Percentiles rank a stretch among this genome's conserved stretches.
phyloP scores from a whole-genome alignment of 2,888 invertebrate genomes.

The Pyrgus malvae region DNA sequence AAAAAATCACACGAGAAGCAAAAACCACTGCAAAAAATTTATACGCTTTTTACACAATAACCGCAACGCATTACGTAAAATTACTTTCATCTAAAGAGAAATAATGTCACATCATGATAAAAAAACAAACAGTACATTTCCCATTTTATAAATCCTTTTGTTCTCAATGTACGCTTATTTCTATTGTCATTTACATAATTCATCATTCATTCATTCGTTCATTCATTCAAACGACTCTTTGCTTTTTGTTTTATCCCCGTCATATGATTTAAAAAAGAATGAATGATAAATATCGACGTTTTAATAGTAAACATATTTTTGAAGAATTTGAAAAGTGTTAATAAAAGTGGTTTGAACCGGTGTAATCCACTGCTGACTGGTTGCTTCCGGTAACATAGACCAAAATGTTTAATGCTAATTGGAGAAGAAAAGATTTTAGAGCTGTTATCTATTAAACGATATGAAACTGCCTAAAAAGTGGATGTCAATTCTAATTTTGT shows the following conservation, averaged over 20 bases:
- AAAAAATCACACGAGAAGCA: not conserved
- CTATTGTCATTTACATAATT: constrained; percentile 17
- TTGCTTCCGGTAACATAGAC: too few species aligned
- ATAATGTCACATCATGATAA: constrained; percentile 11
- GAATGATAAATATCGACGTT: not conserved
- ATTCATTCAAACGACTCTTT: not conserved
- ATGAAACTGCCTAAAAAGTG: too few species aligned
- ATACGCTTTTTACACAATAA: constrained; percentile 2
- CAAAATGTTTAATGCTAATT: too few species aligned
- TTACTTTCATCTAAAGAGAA: constrained; percentile 7
- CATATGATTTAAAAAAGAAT: constrained; percentile 8
- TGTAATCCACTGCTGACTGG: too few species aligned
- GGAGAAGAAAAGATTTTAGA: too few species aligned
- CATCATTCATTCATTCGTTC: constrained; percentile 12
- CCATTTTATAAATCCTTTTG: constrained; percentile 13
- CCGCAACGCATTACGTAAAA: constrained; percentile 2
- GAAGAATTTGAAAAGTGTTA: too few species aligned
- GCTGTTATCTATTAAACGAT: too few species aligned
- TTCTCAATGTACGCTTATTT: constrained; percentile 7
- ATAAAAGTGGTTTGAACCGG: too few species aligned
- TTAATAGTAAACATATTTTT: not conserved
- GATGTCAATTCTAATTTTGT: too few species aligned
- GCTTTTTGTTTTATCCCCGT: constrained; percentile 7
- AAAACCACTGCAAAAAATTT: not conserved
- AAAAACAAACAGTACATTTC: constrained; percentile 6